Evolutionary conservation across 2,797 vertebrate species (phyloP), one percentile per base, ranked within the genome.

Genomic region (Ctenochaetus hawaiiensis): DNA sequence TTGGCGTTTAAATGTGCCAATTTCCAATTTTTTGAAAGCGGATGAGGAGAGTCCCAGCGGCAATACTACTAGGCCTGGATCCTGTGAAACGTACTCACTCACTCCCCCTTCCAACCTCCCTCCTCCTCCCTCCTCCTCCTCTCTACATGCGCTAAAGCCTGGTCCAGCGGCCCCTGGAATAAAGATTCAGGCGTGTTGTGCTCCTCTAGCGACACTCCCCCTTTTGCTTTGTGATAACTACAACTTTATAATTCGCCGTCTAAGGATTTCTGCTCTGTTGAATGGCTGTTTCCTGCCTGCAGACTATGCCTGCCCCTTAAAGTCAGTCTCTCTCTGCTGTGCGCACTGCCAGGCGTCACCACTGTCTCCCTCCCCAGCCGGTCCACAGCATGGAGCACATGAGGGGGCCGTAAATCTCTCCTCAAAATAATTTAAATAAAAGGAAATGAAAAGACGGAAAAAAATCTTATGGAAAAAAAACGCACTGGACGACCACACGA

Each of bases 31-130:
- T 95, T 91, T 96, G 95, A 94, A 85, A 93, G 93, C 90, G 93
- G 93, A 94, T 94, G 90, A 92, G 88, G 88, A 93, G 87, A 95
- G 92, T 94, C 92, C 94, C 90, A 72, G 91, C 93, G 85, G 92
- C 91, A 87, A 81, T 77, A 95, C 90, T 90, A 92, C 94, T 96
- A 96, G 95, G 95, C 95, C 95, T 84, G 93, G 93, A 95, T 95
- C 94, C 95, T 92, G 91, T 92, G 89, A 86, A 92, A 90, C 91
- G 90, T 87, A 87, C 86, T 73, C 89, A 51, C 85, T 66, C 89
- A 49, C 83, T 48, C 74, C 22, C 52, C 75, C 63, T 26, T 7
- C 41, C 64, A 11, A 57, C 54, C 54, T 44, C 44, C 48, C 59
- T n/a, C 62, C 56, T 14, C 75, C 57, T 9, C 54, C 62, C 67